Conservation (phyloP, 2,888 invertebrate genomes). For the Hypena proboscidalis region DNA sequence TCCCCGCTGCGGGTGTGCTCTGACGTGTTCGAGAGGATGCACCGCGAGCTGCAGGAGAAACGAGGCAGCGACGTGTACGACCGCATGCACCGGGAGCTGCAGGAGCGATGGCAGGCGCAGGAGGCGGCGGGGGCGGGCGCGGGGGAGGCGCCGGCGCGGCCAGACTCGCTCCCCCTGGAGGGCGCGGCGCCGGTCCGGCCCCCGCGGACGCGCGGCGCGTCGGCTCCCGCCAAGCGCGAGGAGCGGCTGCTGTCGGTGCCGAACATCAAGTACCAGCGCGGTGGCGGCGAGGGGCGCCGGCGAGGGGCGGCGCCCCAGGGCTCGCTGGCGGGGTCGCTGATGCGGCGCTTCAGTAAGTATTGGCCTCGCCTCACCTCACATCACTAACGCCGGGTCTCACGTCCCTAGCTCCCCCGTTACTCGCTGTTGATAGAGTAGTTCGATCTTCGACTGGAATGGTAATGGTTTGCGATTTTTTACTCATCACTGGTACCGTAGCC, state of each 20-base stretch:
- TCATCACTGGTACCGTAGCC: constrained; percentile 65
- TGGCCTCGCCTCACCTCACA: constrained; percentile 45
- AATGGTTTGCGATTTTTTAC: constrained; percentile 70
- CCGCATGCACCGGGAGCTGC: constrained; percentile 76
- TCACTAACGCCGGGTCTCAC: constrained; percentile 51
- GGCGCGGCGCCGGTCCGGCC: constrained; percentile 76
- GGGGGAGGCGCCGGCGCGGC: constrained; percentile 66
- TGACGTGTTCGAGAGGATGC: constrained; percentile 75
- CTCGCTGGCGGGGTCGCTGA: constrained; percentile 90
- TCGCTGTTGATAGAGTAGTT: constrained; percentile 69
- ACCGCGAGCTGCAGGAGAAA: constrained; percentile 68
- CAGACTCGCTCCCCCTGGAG: constrained; percentile 59
- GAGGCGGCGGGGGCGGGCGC: constrained; percentile 58
- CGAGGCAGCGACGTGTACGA: constrained; percentile 67
- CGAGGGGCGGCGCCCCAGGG: constrained; percentile 69
- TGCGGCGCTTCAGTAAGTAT: constrained; percentile 96
- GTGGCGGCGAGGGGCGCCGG: constrained; percentile 84
- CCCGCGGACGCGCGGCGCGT: constrained; percentile 68
- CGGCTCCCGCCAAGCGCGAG: constrained; percentile 77
- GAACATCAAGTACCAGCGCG: constrained; percentile 89
- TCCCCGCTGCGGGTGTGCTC: constrained; percentile 71
- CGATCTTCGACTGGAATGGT: constrained; percentile 73
- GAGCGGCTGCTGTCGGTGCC: constrained; percentile 91
- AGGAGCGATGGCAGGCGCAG: constrained; percentile 72
- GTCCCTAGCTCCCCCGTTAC: constrained; percentile 55